Base-by-base conservation (phyloP, 2,113 vertebrate genomes). In the Eptatretus burgeri region DNA sequence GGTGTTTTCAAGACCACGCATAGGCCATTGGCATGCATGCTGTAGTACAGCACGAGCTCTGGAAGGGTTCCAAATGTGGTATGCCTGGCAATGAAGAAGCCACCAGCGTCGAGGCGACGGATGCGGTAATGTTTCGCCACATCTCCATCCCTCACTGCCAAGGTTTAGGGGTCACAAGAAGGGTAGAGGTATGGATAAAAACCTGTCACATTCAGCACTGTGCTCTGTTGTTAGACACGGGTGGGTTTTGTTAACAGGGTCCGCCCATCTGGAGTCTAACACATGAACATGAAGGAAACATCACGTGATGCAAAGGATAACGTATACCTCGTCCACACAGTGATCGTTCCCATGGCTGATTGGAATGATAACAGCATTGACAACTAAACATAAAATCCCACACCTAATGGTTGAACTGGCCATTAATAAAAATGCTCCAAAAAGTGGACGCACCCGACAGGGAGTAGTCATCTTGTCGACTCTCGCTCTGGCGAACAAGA, bases 111-210 rank as follows among this genome's bases (percentile, higher is more conserved):
- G 63, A 69, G n/a, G 68, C 53, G 77, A 67, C 7, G 75, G 65
- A 96, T 73, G 67, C 79, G 83, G 73, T 94, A 96, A 73, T 96
- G 88, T 71, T 83, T 96, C 71, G 88, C 84, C 53, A 12, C 71
- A 1, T 64, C 68, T 18, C 60, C 67, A 72, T 86, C 75, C 69
- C 81, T 75, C 71, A 96, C 88, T 96, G 68, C 27, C 27, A 41
- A 41, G 27, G 27, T 41, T 41, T 41, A 41, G 17, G 69, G 67
- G 64, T 52, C 13, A 67, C 56, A 60, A 60, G n/a, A 60, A 60
- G 20, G 20, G n/a, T 41, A 41, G 27, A 41, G 27, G 27, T 41
- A 41, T 7, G 27, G 27, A 5, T 3, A 41, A 41, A 41, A 41
- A 7, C 3, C 7, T 7, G 27, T 41, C 27, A 41, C 27, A 41